Base-by-base conservation (phyloP, 1,140 invertebrate genomes). In the Camponotus vicinus region DNA sequence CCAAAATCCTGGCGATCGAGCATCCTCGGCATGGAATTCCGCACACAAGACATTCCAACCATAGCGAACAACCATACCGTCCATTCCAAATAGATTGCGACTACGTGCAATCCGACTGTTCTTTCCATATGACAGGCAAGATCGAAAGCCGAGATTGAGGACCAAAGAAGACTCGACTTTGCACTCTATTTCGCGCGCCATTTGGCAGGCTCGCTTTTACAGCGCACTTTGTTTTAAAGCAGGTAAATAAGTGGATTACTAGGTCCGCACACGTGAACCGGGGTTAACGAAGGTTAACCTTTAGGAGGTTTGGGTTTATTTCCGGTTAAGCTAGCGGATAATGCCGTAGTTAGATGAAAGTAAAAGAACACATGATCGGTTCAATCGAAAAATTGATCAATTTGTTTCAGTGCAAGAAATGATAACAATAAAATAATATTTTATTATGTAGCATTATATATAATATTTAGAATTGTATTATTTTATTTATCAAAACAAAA, bases 11-110 rank as follows among this genome's bases (percentile, higher is more conserved):
- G 40, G 69, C 40, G 55, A 83, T 83, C 55, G 69, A 83, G 79
- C 79, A 75, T 83, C 55, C 79, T 49, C 8, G 79, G 79, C 69
- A 83, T 83, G 79, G 69, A 83, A 83, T 83, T 83, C 79, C 79
- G n/a, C 78, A 83, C 69, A 83, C 59, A 83, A 83, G 79, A 83
- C 79, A 83, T 83, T 83, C 79, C 79, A 83, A 40, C 27, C 79
- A 75, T 82, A 82, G 40, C 69, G 52, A 59, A 40, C 55, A 52
- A 71, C 18, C 79, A 83, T 83, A 32, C 79, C 79, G 45, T 37
- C 27, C 79, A 83, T 83, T 83, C 79, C 79, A n/a, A 27, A 34
- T 49, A 45, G 40, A 45, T 34, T 83, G 40, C 52, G 32, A 40
- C 34, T 32, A 73, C 27, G 55, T 27, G 40, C 52, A 13, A 71